Evolutionary conservation across 2,113 vertebrate species (phyloP).

Genomic region (Scatophagus argus): DNA sequence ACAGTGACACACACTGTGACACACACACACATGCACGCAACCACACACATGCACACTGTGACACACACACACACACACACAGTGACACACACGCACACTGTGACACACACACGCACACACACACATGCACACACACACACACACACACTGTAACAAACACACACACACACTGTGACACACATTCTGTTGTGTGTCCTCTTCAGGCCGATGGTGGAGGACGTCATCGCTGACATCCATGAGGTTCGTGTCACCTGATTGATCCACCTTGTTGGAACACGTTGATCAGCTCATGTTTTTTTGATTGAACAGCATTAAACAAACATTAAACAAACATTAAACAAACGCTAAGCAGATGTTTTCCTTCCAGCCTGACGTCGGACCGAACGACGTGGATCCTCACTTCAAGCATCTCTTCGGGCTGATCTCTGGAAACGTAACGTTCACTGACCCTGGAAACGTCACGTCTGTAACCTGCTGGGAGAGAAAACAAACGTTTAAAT

Average conservation of each 20-base stretch:
- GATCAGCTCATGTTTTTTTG: too few relatives aligned
- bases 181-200: background rate
- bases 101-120: too few relatives aligned
- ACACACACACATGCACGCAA: too few relatives aligned
- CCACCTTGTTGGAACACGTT: too few relatives aligned
- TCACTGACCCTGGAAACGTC: too few relatives aligned
- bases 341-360: background rate
- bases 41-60: background rate
- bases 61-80: too few relatives aligned
- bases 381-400: constrained; percentile 74
- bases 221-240: constrained; percentile 55
- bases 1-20: background rate
- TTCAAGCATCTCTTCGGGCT: constrained; percentile 84
- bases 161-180: background rate
- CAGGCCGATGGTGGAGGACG: constrained; percentile 73
- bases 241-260: constrained; percentile 15
- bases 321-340: too few relatives aligned
- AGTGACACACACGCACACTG: background rate
- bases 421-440: constrained; percentile 85
- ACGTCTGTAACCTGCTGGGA: too few relatives aligned
- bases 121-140: too few relatives aligned
- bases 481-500: too few relatives aligned
- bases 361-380: constrained; percentile 73
- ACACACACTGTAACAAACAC: background rate
- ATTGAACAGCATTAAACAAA: too few relatives aligned